Conservation (phyloP, 2,888 invertebrate species). For the Eulithis prunata region DNA sequence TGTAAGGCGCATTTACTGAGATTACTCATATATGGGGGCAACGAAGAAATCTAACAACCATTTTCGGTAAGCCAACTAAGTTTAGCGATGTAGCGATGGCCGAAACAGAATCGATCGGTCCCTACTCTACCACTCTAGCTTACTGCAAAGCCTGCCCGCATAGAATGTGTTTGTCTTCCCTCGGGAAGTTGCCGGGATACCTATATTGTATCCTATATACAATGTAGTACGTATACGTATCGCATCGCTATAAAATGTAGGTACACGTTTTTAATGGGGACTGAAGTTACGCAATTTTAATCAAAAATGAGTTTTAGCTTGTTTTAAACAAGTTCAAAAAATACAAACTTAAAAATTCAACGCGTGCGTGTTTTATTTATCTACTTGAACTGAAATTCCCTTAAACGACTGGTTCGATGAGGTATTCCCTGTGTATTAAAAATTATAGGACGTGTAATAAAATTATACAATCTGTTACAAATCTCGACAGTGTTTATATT, state of each 20-base stretch:
- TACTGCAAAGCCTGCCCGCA: constrained; percentile 11
- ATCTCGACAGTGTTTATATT: too few relatives aligned
- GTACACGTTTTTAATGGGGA: neutral
- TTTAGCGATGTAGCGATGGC: neutral
- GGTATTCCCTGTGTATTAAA: too few relatives aligned
- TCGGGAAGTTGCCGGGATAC: constrained; percentile 15
- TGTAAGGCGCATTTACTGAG: too few relatives aligned
- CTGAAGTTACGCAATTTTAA: constrained; percentile 13
- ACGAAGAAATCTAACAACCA: too few relatives aligned
- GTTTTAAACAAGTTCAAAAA: neutral
- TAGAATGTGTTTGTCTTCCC: constrained; percentile 30
- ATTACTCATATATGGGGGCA: too few relatives aligned
- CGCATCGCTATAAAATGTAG: neutral
- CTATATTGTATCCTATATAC: constrained; percentile 17
- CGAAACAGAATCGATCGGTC: constrained; percentile 9
- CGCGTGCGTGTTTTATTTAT: too few relatives aligned
- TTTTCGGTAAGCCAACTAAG: too few relatives aligned
- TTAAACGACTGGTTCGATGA: too few relatives aligned
- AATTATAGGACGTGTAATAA: too few relatives aligned
- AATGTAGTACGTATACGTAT: neutral
- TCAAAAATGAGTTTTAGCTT: constrained; percentile 8
- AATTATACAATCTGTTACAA: too few relatives aligned
- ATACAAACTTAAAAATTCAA: too few relatives aligned
- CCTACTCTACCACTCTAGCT: constrained; percentile 1
- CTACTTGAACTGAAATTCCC: too few relatives aligned